Conservation (phyloP, 2,797 vertebrate species). For the Garrulus glandarius region DNA sequence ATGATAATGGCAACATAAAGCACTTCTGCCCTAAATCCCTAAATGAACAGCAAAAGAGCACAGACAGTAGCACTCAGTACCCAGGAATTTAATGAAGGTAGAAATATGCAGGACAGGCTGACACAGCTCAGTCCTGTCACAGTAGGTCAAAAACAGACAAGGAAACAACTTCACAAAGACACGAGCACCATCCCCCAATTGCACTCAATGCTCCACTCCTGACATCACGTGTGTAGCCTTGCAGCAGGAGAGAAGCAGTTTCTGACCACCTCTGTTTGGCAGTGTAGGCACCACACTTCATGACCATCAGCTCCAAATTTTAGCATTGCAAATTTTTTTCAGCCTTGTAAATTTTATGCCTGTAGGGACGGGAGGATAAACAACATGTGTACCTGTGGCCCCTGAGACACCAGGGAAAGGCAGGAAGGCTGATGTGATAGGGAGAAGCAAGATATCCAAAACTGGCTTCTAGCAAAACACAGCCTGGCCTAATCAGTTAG, state of each 20-base stretch:
- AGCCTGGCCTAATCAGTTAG: background rate
- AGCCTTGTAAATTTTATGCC: background rate
- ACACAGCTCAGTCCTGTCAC: background rate
- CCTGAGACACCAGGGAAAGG: background rate
- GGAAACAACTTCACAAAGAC: background rate
- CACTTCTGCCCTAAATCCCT: constrained; percentile 1
- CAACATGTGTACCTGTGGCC: background rate
- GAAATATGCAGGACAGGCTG: background rate
- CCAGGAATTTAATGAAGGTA: background rate
- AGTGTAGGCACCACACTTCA: background rate
- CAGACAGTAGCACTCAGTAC: background rate
- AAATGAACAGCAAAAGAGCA: background rate
- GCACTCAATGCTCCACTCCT: background rate
- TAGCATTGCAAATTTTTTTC: background rate
- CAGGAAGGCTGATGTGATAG: background rate
- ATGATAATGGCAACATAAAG: background rate
- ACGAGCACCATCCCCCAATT: background rate
- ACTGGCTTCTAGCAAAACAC: background rate
- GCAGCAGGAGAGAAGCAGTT: background rate
- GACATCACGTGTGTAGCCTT: background rate
- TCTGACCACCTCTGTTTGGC: background rate
- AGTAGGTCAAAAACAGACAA: background rate
- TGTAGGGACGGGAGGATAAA: background rate
- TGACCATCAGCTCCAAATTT: background rate
- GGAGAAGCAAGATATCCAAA: background rate